Conservation (phyloP, 2,888 invertebrate species). For the Uropetala carovei region DNA sequence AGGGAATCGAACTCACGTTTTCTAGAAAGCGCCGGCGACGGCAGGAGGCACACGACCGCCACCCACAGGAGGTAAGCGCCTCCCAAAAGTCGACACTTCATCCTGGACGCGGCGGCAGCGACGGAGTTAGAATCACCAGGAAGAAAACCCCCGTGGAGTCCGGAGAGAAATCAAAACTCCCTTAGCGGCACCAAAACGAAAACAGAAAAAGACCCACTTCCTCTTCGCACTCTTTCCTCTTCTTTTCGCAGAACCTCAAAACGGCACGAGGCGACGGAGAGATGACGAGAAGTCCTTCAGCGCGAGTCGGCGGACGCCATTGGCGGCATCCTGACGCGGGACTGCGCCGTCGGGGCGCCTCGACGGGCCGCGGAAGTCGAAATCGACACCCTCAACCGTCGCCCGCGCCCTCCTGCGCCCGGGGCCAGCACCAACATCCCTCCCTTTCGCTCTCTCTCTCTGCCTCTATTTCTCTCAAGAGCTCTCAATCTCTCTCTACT, state of each 20-base stretch:
- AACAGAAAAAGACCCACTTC: background rate
- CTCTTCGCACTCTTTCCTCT: background rate
- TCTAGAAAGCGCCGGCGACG: slow-evolving; percentile 25
- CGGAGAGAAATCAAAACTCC: background rate
- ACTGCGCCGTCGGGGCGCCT: background rate
- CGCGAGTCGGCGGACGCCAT: background rate
- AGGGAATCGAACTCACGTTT: slow-evolving; percentile 15
- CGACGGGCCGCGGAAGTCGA: background rate
- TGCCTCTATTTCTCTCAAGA: background rate
- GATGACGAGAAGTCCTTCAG: background rate
- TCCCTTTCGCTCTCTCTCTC: background rate
- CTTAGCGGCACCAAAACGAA: background rate
- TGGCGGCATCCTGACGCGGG: background rate
- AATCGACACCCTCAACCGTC: background rate
- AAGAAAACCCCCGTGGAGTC: background rate
- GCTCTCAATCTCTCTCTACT: background rate
- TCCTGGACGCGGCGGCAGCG: background rate
- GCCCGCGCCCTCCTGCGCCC: background rate
- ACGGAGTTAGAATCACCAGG: background rate
- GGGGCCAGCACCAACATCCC: slow-evolving; percentile 25
- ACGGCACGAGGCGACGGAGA: background rate
- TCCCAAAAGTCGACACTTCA: slow-evolving; percentile 38
- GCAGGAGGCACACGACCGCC: slow-evolving; percentile 10
- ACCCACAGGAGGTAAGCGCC: slow-evolving; percentile 49
- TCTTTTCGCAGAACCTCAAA: background rate